Percentiles rank a stretch among this genome's conserved stretches.
phyloP scores from a whole-genome alignment of 2,113 vertebrate species.

The Perca schrenkii region DNA sequence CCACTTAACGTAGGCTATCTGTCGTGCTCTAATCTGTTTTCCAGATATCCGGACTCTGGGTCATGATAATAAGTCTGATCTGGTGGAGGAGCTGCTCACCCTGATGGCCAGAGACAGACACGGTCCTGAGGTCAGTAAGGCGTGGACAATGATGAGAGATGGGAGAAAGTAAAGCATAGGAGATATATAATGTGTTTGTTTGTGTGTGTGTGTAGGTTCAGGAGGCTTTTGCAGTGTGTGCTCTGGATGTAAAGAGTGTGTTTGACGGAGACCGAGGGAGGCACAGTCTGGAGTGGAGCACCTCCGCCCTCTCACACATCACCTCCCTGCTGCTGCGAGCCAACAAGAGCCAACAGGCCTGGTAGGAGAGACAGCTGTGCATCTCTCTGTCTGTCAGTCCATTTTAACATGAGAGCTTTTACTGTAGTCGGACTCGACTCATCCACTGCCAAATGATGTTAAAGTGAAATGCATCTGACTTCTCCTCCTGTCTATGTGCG shows the following conservation, averaged over 20 bases:
- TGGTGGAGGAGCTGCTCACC: constrained; percentile 88
- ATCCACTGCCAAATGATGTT: not conserved
- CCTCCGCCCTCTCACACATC: constrained; percentile 71
- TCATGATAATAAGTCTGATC: constrained; percentile 73
- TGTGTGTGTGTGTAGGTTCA: constrained; percentile 84
- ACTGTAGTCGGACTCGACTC: not conserved
- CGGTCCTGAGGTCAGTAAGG: constrained; percentile 86
- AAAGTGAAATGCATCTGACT: not conserved
- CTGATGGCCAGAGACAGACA: constrained; percentile 93
- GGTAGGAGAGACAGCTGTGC: constrained; percentile 78
- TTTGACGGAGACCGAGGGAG: constrained; percentile 59
- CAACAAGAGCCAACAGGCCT: constrained; percentile 85
- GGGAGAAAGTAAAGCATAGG: not conserved
- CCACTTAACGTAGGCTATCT: too few species aligned
- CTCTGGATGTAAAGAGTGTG: constrained; percentile 85
- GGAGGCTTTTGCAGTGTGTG: constrained; percentile 87
- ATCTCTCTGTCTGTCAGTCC: not conserved
- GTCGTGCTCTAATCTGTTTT: not conserved
- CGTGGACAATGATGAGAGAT: not conserved
- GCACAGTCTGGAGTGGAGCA: constrained; percentile 74
- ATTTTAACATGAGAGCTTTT: not conserved
- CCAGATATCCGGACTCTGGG: constrained; percentile 87
- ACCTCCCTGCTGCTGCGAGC: constrained; percentile 86
- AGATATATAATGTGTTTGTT: too few species aligned
- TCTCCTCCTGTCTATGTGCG: not conserved